Conservation (phyloP, 2,888 invertebrate genomes). For the Lithophane ornitopus region DNA sequence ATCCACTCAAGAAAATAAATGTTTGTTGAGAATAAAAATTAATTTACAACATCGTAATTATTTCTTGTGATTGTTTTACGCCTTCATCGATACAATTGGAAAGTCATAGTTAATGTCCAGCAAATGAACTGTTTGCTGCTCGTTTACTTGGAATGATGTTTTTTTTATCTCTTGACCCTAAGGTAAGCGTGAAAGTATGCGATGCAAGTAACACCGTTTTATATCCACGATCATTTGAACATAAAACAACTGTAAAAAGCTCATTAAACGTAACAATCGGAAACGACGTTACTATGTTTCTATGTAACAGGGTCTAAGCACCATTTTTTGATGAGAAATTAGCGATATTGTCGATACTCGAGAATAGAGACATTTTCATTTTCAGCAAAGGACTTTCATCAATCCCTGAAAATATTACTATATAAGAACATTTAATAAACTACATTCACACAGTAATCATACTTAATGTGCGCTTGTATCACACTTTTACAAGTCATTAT, state of each 20-base stretch:
- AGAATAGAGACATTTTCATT: not conserved
- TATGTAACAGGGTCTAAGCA: not conserved
- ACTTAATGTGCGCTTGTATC: not conserved
- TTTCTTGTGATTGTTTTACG: slow-evolving; percentile 32
- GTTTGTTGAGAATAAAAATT: not conserved
- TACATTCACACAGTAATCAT: slow-evolving; percentile 8
- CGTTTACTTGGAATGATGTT: not conserved
- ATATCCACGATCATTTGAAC: not conserved
- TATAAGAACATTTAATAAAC: not conserved
- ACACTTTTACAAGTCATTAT: slow-evolving; percentile 46
- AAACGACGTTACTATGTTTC: not conserved
- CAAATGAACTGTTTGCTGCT: not conserved
- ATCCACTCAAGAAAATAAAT: slow-evolving; percentile 9
- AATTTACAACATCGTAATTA: slow-evolving; percentile 20
- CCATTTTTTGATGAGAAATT: not conserved
- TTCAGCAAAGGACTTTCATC: not conserved
- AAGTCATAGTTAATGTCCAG: slow-evolving; percentile 21
- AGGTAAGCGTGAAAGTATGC: not conserved
- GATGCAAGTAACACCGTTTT: not conserved
- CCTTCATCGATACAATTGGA: slow-evolving; percentile 17
- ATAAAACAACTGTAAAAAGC: slow-evolving; percentile 6
- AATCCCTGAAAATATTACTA: not conserved
- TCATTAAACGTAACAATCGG: not conserved
- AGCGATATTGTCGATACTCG: not conserved
- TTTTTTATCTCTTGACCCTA: slow-evolving; percentile 19